phyloP scores from a whole-genome alignment of 2,888 invertebrate genomes.

The Leucophora obtusa region DNA sequence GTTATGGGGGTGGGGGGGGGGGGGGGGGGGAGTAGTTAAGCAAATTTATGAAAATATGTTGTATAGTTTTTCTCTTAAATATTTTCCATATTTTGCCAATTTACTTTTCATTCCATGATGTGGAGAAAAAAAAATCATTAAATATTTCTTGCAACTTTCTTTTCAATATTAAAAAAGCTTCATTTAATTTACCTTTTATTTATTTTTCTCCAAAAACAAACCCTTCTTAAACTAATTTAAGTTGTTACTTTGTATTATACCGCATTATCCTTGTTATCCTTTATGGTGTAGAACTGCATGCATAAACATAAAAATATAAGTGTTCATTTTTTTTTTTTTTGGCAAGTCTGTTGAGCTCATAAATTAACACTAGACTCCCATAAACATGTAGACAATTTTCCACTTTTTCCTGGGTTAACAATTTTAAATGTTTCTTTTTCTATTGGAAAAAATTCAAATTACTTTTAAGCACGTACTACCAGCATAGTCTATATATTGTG shows the following conservation, averaged over 20 bases:
- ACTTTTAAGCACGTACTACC: conserved; percentile 53
- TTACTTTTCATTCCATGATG: not conserved
- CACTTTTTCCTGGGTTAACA: not conserved
- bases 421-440: not conserved
- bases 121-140: too few species aligned
- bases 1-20: not conserved
- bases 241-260: conserved; percentile 1
- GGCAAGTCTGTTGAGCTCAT: conserved; percentile 19
- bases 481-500: conserved; percentile 7
- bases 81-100: not conserved
- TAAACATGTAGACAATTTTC: conserved; percentile 25
- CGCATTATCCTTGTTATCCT: conserved; percentile 32
- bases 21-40: too few species aligned
- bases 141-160: conserved; percentile 1
- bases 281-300: not conserved
- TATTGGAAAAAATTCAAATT: conserved; percentile 52
- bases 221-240: not conserved
- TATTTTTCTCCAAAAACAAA: not conserved
- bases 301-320: conserved; percentile 31
- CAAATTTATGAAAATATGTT: not conserved
- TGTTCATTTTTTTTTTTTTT: conserved; percentile 1
- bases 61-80: too few species aligned
- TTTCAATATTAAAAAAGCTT: not conserved
- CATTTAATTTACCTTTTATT: not conserved
- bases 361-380: conserved; percentile 46